phyloP scores from a whole-genome alignment of 2,888 invertebrate species.

The Aproaerema taeniolella region DNA sequence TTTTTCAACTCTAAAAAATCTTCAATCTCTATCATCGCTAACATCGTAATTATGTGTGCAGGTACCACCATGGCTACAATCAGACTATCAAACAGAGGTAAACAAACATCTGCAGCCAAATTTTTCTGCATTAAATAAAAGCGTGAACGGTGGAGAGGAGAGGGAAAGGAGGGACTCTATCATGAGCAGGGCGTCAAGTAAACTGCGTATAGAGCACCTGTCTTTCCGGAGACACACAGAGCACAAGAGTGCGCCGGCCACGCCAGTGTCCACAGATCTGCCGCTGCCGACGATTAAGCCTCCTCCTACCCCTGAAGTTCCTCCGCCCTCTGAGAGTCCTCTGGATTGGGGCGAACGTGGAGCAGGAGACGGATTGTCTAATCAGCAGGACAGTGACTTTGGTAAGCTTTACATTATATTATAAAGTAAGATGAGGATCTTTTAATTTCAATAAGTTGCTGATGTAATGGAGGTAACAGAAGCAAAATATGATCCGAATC shows the following conservation, averaged over 20 bases:
- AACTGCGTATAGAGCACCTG: constrained; percentile 62
- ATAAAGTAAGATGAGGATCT: no score
- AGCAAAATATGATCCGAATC: no score
- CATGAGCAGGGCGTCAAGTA: constrained; percentile 66
- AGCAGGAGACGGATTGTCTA: constrained; percentile 89
- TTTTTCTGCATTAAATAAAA: constrained; percentile 60
- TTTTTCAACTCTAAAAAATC: no score
- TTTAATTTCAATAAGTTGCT: no score
- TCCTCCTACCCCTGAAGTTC: constrained; percentile 35
- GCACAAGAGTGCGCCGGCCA: constrained; percentile 49
- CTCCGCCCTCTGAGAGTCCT: constrained; percentile 61
- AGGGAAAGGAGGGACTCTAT: constrained; percentile 61
- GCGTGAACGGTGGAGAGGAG: constrained; percentile 56
- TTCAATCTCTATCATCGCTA: no score
- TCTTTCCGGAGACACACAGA: constrained; percentile 55
- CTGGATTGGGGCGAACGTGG: constrained; percentile 86
- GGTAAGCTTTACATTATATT: no score
- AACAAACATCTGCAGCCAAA: constrained; percentile 70
- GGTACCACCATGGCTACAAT: constrained; percentile 87
- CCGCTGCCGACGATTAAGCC: constrained; percentile 34
- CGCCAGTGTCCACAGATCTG: constrained; percentile 41
- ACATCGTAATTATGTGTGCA: no score
- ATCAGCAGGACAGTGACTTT: constrained; percentile 91
- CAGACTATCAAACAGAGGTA: constrained; percentile 76
- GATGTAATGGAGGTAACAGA: no score